Base-by-base conservation (phyloP, 1,140 invertebrate species). In the Hormaphis cornu region DNA sequence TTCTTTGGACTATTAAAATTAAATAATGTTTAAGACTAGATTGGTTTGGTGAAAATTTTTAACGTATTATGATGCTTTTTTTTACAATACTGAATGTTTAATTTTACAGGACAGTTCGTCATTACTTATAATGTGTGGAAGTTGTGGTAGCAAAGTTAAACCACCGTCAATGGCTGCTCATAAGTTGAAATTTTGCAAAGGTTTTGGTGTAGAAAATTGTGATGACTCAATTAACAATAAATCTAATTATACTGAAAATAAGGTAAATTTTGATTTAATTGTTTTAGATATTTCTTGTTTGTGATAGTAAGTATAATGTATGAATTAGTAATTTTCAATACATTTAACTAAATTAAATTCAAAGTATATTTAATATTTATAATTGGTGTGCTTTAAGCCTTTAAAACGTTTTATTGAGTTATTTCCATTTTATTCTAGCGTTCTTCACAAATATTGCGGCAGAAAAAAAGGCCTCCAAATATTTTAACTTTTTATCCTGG, bases 401-500 rank as follows among this genome's bases (percentile, higher is more conserved):
- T n/a, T n/a, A n/a, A n/a, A n/a, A n/a, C n/a, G n/a, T n/a, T n/a
- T n/a, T n/a, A n/a, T n/a, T n/a, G n/a, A n/a, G n/a, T n/a, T n/a
- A n/a, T n/a, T 42, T 42, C 3, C n/a, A 1, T n/a, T 42, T 24
- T 50, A 4, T 50, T 26, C 26, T 50, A 50, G 46, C 12, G 22
- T 26, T 8, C 18, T 7, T 50, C 12, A 16, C 40, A 33, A 4
- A 66, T 33, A 66, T 10, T 35, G n/a, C 24, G 44, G 0, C 9
- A 44, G 1, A 66, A 48, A 50, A 44, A 9, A 50, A 50, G 61
- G 10, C 61, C 61, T n/a, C 61, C 28, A n/a, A 66, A 66, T 24
- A 18, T 66, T 8, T 33, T 66, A 48, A 66, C 26, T 46, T 48
- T 66, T 22, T 44, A 66, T 66, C 61, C 61, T 24, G 44, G 33